These are phyloP conservation scores for Hydrotaea diabolus DNA, from an alignment of 2,888 invertebrate species.

Conservation along the genomic window DNA sequence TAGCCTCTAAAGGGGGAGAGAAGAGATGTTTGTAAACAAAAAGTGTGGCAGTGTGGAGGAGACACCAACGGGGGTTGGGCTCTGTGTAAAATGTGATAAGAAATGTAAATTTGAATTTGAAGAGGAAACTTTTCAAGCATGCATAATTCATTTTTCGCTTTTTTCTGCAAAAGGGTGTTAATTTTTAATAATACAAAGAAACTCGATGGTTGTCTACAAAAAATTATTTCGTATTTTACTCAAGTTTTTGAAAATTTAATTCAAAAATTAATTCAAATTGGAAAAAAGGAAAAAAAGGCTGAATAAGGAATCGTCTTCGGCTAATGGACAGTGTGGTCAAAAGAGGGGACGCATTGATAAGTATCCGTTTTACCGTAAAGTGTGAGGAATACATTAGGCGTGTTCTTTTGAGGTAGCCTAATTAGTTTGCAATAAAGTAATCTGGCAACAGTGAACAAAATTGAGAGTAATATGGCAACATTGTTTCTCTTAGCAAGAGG, in stretches of 20 bases:
- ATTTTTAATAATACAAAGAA: slow-evolving; percentile 32
- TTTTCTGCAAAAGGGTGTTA: slow-evolving; percentile 24
- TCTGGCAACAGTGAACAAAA: no score
- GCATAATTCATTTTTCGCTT: slow-evolving; percentile 23
- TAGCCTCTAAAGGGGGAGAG: not conserved
- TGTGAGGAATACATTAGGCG: no score
- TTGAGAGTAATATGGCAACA: no score
- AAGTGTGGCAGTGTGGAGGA: not conserved
- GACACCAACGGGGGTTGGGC: not conserved
- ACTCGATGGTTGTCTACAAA: not conserved
- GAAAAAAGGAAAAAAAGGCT: not conserved
- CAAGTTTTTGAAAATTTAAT: slow-evolving; percentile 28
- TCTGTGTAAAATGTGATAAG: slow-evolving; percentile 16
- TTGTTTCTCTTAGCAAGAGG: no score
- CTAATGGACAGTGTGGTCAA: no score
- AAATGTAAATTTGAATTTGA: slow-evolving; percentile 22
- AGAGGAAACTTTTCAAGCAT: slow-evolving; percentile 26
- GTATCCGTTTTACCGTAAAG: no score
- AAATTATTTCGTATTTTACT: slow-evolving; percentile 19
- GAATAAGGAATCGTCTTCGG: not conserved
- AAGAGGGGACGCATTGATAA: no score
- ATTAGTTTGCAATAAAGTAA: no score
- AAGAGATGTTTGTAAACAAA: not conserved
- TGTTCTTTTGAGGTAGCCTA: no score
- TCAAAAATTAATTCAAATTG: not conserved